Base-by-base conservation (phyloP, 1,140 invertebrate species). In the Teleogryllus occipitalis region DNA sequence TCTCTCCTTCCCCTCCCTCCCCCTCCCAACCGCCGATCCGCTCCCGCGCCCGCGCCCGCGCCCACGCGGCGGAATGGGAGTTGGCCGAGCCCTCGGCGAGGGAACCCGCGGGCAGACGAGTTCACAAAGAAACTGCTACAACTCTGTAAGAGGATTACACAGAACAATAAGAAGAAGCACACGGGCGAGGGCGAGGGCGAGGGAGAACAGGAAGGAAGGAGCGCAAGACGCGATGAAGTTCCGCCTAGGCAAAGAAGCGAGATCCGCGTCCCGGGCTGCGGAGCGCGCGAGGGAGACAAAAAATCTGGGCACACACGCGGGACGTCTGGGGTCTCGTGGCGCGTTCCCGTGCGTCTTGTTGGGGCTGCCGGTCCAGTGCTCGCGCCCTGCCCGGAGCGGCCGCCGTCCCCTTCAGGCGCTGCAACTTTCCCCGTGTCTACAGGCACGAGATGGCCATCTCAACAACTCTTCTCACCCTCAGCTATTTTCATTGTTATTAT, bases 111-210 rank as follows among this genome's bases (percentile, higher is more conserved):
- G 54, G 54, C 54, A 65, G 54, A 65, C 54, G 54, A 65, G 54
- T 65, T 65, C 54, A 65, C 54, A 65, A 65, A 65, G 54, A 65
- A 65, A 65, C 54, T 65, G 54, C 54, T 65, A 65, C 54, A 65
- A 65, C 10, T 65, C 54, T 65, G 10, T 65, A 65, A 65, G 54
- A 65, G 54, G 54, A 65, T 65, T 65, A 65, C 54, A 65, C 54
- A 65, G 54, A 65, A 65, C 54, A 65, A 65, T 65, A 65, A 65
- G 54, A 65, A 65, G 54, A 10, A 65, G 54, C 54, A 65, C 54
- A 65, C 54, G 54, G 54, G 1, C 27, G 27, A 39, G 27, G 27
- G 27, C 27, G 27, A 39, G 27, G 27, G 27, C 27, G 27, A 39
- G 27, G 27, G 27, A 39, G 27, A 5, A 5, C 5, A 39, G 27